A percentile compares a stretch with the other conserved stretches of the same genome.
phyloP scores from a whole-genome alignment of 2,797 vertebrate species.

The Liasis olivaceus region DNA sequence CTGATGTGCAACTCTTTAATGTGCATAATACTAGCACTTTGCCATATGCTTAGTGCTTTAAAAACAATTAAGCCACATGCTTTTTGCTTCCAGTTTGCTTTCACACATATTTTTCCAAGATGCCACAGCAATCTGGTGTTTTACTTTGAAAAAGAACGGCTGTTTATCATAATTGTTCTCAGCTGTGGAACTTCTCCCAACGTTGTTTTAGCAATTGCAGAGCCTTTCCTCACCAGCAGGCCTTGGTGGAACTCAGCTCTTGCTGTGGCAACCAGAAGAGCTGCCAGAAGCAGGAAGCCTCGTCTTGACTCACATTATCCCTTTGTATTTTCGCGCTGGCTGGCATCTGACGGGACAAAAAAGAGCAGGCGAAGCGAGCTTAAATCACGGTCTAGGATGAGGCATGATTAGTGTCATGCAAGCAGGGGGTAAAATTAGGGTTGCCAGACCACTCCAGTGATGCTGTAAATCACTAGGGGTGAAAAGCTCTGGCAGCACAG shows the following conservation, averaged over 20 bases:
- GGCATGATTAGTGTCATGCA: not conserved
- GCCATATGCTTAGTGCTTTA: conserved; percentile 26
- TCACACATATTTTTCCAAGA: conserved; percentile 14
- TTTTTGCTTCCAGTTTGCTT: conserved; percentile 46
- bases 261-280: not conserved
- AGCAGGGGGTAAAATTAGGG: not conserved
- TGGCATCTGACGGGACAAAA: not conserved
- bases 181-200: not conserved
- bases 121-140: conserved; percentile 39
- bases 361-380: not conserved
- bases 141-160: conserved; percentile 43
- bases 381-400: not conserved
- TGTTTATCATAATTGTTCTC: conserved; percentile 32
- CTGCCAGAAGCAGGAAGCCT: not conserved
- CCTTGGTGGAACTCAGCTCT: not conserved
- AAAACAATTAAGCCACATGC: conserved; percentile 41
- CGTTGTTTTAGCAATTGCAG: conserved; percentile 5
- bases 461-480: not conserved
- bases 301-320: not conserved
- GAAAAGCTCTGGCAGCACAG: not conserved
- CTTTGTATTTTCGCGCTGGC: not conserved
- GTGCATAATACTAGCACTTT: conserved; percentile 20
- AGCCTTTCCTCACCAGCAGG: not conserved
- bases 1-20: not conserved
- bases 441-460: not conserved